These are phyloP conservation scores for Drosophila obscura DNA, from an alignment of 1,140 invertebrate species.

Conservation along the genomic window DNA sequence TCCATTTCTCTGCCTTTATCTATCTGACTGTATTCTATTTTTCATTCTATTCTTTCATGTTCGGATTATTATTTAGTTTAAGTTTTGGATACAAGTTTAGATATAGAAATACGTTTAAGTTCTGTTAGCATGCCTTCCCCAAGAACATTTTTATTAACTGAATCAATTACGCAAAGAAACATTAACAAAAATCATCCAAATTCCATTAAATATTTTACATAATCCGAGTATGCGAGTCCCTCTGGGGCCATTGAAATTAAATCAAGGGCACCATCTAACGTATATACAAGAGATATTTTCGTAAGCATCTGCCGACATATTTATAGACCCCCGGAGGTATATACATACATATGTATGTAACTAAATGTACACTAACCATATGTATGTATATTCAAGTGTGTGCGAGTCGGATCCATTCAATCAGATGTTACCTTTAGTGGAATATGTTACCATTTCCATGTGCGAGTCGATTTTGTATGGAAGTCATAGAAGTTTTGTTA, in stretches of 20 bases:
- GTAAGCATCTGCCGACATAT: constrained; percentile 50
- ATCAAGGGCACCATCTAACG: constrained; percentile 58
- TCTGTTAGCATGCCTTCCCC: constrained; percentile 6
- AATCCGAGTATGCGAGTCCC: constrained; percentile 11
- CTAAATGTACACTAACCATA: background rate
- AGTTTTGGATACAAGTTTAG: constrained; percentile 25
- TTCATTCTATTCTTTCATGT: constrained; percentile 23
- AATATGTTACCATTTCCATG: constrained; percentile 32
- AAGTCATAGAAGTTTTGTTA: background rate
- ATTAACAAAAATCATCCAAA: constrained; percentile 22
- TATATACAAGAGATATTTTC: constrained; percentile 34
- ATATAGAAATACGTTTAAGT: constrained; percentile 33
- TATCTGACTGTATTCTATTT: constrained; percentile 10
- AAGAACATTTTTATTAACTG: constrained; percentile 26
- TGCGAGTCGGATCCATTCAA: constrained; percentile 27
- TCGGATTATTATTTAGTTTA: constrained; percentile 5
- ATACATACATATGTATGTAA: background rate
- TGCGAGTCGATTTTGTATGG: background rate
- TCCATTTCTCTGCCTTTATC: constrained; percentile 24
- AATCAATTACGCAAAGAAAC: constrained; percentile 21
- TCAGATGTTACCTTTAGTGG: constrained; percentile 25
- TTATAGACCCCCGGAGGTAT: constrained; percentile 33
- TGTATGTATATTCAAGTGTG: constrained; percentile 6
- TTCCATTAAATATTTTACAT: constrained; percentile 20
- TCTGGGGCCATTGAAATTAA: constrained; percentile 18